Percentiles rank a stretch among this genome's conserved stretches.
These are phyloP conservation scores for Sebastes minor DNA, from an alignment of 2,797 vertebrate genomes.

Conservation along the genomic window DNA sequence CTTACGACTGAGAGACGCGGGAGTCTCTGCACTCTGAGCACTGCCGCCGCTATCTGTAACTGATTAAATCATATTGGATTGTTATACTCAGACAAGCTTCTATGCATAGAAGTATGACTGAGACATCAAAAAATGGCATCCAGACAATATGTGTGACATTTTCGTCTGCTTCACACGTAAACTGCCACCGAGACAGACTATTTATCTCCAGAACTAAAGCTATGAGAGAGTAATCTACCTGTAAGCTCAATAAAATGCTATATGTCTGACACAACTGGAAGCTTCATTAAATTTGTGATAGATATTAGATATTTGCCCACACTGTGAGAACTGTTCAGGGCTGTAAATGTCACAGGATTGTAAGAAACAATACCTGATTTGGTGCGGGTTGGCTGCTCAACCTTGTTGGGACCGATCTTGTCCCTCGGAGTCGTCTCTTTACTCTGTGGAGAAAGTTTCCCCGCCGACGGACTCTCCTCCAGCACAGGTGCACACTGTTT, in stretches of 20 bases:
- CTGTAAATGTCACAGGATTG: constrained; percentile 9
- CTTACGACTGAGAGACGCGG: constrained; percentile 56
- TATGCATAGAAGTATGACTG: constrained; percentile 4
- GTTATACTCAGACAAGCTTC: constrained; percentile 26
- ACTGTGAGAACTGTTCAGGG: not conserved
- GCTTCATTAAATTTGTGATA: constrained; percentile 10
- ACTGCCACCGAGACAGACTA: not conserved
- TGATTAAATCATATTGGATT: constrained; percentile 44
- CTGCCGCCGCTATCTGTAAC: constrained; percentile 65
- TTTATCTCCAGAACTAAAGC: constrained; percentile 21
- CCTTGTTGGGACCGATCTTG: constrained; percentile 56
- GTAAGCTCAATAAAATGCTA: not conserved
- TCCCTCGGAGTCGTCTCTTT: constrained; percentile 62
- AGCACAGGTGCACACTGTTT: constrained; percentile 71
- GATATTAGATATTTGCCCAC: not conserved
- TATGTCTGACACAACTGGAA: constrained; percentile 6
- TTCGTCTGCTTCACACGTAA: constrained; percentile 7
- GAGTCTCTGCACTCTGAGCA: constrained; percentile 47
- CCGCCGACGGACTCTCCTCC: constrained; percentile 58
- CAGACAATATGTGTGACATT: constrained; percentile 13
- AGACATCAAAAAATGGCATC: constrained; percentile 6
- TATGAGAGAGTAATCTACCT: not conserved
- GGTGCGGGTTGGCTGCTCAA: constrained; percentile 40
- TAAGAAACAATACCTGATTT: constrained; percentile 71
- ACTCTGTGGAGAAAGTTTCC: constrained; percentile 49